Conservation (phyloP, 2,113 vertebrate species). For the Calonectris borealis region DNA sequence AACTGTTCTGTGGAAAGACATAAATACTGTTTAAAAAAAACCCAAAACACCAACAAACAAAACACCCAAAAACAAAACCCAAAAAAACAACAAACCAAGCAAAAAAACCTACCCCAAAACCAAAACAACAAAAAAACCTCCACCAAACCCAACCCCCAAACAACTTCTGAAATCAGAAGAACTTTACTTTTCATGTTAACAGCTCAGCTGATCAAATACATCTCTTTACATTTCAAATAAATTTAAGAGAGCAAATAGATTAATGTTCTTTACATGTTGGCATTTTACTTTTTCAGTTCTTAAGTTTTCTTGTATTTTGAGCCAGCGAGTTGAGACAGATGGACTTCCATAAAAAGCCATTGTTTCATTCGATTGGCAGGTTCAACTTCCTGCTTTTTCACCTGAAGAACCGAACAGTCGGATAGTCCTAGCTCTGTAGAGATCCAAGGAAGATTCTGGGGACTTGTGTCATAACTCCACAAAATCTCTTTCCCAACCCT, state of each 20-base stretch:
- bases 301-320: background rate
- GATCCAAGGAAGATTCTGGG: background rate
- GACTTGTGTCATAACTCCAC: background rate
- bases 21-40: background rate
- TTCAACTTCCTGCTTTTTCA: background rate
- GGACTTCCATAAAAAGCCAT: background rate
- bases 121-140: background rate
- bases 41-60: background rate
- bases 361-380: conserved; percentile 2
- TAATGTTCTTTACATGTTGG: background rate
- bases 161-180: background rate
- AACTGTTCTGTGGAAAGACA: background rate
- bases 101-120: background rate
- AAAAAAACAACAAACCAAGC: background rate
- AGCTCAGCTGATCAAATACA: background rate
- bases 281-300: background rate
- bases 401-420: background rate
- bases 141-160: background rate
- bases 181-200: background rate
- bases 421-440: background rate
- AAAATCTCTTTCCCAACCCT: background rate
- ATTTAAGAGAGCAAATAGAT: background rate
- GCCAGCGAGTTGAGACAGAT: background rate
- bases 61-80: background rate
- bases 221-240: background rate